A percentile compares a stretch with the other conserved stretches of the same genome.
These are phyloP conservation scores for Rhagonycha fulva DNA, from an alignment of 2,888 invertebrate genomes.

Conservation along the genomic window DNA sequence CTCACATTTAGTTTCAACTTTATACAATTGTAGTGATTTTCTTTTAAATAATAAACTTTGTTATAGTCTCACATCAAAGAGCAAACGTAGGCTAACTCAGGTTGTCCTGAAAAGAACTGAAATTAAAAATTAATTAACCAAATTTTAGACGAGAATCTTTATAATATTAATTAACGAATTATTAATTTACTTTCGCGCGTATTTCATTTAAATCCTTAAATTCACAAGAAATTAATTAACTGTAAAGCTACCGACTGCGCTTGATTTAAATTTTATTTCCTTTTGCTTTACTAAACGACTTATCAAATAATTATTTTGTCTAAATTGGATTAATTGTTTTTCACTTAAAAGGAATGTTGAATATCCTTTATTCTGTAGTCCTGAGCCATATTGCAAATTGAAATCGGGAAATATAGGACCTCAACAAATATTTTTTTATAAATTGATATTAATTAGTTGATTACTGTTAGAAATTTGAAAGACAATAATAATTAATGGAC, in stretches of 20 bases:
- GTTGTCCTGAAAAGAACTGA: not conserved
- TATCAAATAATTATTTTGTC: not conserved
- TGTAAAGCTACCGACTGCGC: slow-evolving; percentile 11
- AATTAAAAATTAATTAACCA: not conserved
- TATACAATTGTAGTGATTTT: not conserved
- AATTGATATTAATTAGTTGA: no score
- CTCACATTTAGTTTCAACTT: slow-evolving; percentile 13
- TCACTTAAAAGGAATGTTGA: not conserved
- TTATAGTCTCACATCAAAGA: slow-evolving; percentile 22
- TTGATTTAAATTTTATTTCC: slow-evolving; percentile 1
- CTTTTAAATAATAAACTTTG: slow-evolving; percentile 7
- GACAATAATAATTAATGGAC: no score
- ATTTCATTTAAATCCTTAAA: slow-evolving; percentile 18
- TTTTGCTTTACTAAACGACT: not conserved
- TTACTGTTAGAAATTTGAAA: no score
- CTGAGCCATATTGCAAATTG: not conserved
- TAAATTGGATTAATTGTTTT: not conserved
- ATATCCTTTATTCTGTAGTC: not conserved
- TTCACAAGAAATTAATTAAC: slow-evolving; percentile 23
- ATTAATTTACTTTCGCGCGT: slow-evolving; percentile 21
- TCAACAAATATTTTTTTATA: no score
- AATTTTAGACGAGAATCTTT: slow-evolving; percentile 9
- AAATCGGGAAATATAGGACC: no score
- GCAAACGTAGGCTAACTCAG: not conserved
- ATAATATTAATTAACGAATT: slow-evolving; percentile 24